Base-by-base conservation (phyloP, 2,888 invertebrate genomes). In the Hoplodrina ambigua region DNA sequence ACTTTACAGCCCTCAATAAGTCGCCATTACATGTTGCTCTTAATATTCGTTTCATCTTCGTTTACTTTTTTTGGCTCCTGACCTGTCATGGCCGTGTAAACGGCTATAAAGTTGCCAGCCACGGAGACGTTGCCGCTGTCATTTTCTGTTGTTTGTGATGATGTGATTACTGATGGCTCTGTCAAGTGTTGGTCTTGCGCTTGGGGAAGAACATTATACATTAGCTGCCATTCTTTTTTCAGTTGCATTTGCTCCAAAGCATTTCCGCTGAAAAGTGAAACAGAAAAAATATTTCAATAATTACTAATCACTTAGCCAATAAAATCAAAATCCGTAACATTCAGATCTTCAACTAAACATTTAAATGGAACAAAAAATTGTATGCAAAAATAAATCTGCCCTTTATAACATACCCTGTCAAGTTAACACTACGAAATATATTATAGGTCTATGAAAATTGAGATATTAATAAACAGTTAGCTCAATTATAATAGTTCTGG, bases 161-260 rank as follows among this genome's bases (percentile, higher is more conserved):
- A 41, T 41, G 46, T 46, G 13, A 41, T 41, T 37, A 37, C 37
- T 30, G 59, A 17, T 60, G 52, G 8, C 5, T 67, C 69, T 17
- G 60, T 61, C 25, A 60, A 25, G 7, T 76, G 59, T 76, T 69
- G 74, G 13, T 41, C 41, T 41, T 41, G 41, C 41, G 41, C 41
- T 30, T 89, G 86, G 0, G 91, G 88, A n/a, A 90, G 61, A 2
- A 90, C 77, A 58, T 94, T 90, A 75, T 92, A 93, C 2, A 86
- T 79, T 19, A 93, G 82, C 68, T 93, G 91, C 92, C 94, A 95
- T 85, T 94, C 96, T 73, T 92, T 95, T 61, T 88, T 92, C 13
- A 95, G 76, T 20, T 93, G 81, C 20, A 94, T 67, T 15, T 87
- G 82, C 76, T 93, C 92, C 55, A 95, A 77, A 44, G 87, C 83